A percentile compares a stretch with the other conserved stretches of the same genome.
phyloP scores from a whole-genome alignment of 2,113 vertebrate species.

The Pampusana beccarii region DNA sequence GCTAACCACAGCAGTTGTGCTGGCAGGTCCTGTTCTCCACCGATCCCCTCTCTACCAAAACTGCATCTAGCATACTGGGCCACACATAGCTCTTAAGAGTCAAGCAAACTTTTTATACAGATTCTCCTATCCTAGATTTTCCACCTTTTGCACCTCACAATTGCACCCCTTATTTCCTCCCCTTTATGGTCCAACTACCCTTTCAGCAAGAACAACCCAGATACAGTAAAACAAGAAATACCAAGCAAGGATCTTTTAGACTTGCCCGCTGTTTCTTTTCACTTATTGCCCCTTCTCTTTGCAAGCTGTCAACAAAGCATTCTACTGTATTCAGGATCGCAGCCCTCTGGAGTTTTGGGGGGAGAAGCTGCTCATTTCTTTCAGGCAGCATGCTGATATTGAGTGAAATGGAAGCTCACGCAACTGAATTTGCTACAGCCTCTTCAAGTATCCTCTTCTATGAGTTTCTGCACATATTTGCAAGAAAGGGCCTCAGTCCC shows the following conservation, averaged over 20 bases:
- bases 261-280: not conserved
- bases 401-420: not conserved
- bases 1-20: not conserved
- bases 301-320: not conserved
- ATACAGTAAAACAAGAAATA: not conserved
- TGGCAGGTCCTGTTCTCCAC: not conserved
- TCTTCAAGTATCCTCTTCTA: not conserved
- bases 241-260: not conserved
- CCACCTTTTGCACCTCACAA: not conserved
- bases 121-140: not conserved
- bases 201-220: not conserved
- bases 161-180: not conserved
- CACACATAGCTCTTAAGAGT: not conserved
- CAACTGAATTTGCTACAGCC: not conserved
- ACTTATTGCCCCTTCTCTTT: not conserved
- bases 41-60: not conserved
- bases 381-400: not conserved
- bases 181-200: not conserved
- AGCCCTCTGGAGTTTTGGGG: not conserved
- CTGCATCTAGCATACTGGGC: not conserved
- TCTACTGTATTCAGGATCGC: not conserved
- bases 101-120: not conserved
- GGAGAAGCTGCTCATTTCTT: not conserved
- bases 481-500: not conserved
- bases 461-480: not conserved